Evolutionary conservation across 2,113 vertebrate species (phyloP).

Genomic region (Collichthys lucidus): DNA sequence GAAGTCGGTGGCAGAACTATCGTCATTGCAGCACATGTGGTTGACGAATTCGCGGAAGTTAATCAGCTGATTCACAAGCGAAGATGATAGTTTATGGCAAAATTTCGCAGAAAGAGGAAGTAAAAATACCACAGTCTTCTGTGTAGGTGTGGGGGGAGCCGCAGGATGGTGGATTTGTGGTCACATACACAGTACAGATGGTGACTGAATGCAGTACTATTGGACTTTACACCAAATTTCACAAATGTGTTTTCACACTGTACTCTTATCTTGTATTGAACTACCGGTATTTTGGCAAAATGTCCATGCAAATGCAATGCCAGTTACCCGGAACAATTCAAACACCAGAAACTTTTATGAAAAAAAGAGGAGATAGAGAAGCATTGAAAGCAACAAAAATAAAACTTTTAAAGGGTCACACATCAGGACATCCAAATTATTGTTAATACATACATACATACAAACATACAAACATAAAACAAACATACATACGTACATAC

Average conservation of each 20-base stretch:
- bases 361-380: neutral
- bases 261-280: conserved; percentile 3
- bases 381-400: too few relatives aligned
- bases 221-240: conserved; percentile 34
- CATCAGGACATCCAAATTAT: neutral
- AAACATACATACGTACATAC: too few relatives aligned
- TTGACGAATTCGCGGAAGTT: conserved; percentile 51
- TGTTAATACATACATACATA: too few relatives aligned
- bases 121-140: conserved; percentile 21
- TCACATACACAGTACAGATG: neutral
- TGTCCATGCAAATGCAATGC: conserved; percentile 11
- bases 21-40: conserved; percentile 23
- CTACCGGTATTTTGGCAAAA: neutral
- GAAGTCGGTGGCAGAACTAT: neutral
- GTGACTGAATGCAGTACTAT: neutral
- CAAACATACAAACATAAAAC: too few relatives aligned
- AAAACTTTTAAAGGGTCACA: neutral
- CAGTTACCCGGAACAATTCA: neutral
- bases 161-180: conserved; percentile 44
- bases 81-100: conserved; percentile 16
- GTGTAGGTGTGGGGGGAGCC: conserved; percentile 20
- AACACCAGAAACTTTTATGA: neutral
- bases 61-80: conserved; percentile 50
- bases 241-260: conserved; percentile 46
- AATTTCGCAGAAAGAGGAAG: conserved; percentile 68